phyloP scores from a whole-genome alignment of 2,113 vertebrate species.

The Anarhynchus alexandrinus region DNA sequence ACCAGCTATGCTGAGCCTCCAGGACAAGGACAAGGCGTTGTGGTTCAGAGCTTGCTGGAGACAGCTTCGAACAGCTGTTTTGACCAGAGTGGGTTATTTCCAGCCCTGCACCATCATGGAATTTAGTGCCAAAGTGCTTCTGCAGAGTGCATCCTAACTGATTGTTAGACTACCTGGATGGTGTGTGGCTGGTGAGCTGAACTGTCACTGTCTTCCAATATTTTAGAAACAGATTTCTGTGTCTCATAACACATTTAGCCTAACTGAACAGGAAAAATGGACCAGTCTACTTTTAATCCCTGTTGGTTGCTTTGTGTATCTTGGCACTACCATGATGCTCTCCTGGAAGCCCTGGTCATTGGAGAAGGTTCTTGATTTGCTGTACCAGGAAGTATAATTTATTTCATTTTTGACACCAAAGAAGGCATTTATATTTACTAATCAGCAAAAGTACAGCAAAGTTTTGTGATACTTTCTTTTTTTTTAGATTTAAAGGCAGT shows the following conservation, averaged over 20 bases:
- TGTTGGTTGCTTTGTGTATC: background rate
- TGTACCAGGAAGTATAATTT: background rate
- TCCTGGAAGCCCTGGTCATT: background rate
- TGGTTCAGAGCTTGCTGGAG: background rate
- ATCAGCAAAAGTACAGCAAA: background rate
- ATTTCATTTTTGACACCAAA: background rate
- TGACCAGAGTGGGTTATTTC: background rate
- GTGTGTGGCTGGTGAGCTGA: background rate
- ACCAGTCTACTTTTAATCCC: background rate
- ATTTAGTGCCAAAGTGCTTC: background rate
- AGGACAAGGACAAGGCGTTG: background rate
- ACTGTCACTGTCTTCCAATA: background rate
- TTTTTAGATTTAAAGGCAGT: background rate
- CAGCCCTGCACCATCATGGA: background rate
- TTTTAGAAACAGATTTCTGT: background rate
- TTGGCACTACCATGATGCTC: background rate
- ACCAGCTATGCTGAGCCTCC: background rate
- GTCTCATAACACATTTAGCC: background rate
- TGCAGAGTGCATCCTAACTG: background rate
- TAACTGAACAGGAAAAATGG: background rate
- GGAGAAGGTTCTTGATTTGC: background rate
- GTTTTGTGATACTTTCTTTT: background rate
- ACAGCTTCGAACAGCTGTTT: background rate
- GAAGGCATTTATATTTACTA: background rate
- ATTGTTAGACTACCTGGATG: background rate